Evolutionary conservation across 2,888 invertebrate genomes (phyloP).

Genomic region (Acanthosepion pharaonis): DNA sequence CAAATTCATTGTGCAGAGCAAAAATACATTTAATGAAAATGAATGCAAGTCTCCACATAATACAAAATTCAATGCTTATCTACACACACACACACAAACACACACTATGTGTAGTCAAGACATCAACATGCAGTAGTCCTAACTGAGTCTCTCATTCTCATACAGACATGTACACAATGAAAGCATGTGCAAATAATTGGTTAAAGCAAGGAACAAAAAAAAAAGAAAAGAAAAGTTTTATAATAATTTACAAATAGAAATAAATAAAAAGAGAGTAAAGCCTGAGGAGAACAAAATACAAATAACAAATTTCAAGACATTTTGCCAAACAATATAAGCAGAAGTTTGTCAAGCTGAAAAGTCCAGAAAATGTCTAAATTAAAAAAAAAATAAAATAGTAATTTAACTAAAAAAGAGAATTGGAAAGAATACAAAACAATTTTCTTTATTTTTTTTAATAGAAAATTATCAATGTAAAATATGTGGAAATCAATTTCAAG

Average conservation of each 20-base stretch:
- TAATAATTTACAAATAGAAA: background rate
- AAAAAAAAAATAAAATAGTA: background rate
- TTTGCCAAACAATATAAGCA: background rate
- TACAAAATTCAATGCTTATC: background rate
- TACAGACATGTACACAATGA: background rate
- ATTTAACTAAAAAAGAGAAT: background rate
- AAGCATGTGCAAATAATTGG: background rate
- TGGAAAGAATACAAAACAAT: background rate
- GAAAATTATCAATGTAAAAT: background rate
- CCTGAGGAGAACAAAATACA: background rate
- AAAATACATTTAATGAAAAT: background rate
- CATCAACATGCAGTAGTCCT: background rate
- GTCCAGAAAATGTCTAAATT: background rate
- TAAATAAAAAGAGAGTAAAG: background rate
- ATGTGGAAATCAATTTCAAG: background rate
- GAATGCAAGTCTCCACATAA: background rate
- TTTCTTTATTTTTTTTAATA: background rate
- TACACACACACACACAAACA: background rate
- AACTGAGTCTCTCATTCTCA: background rate
- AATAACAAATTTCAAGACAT: background rate
- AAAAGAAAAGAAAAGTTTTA: background rate
- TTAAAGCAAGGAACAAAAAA: background rate
- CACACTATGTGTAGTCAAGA: background rate
- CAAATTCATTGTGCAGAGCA: conserved; percentile 12
- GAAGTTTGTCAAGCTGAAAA: background rate